Percentiles rank a stretch among this genome's conserved stretches.
Evolutionary conservation across 64 coral and sea anemone genomes (phyloP).

Genomic region (Acropora tenuis): DNA sequence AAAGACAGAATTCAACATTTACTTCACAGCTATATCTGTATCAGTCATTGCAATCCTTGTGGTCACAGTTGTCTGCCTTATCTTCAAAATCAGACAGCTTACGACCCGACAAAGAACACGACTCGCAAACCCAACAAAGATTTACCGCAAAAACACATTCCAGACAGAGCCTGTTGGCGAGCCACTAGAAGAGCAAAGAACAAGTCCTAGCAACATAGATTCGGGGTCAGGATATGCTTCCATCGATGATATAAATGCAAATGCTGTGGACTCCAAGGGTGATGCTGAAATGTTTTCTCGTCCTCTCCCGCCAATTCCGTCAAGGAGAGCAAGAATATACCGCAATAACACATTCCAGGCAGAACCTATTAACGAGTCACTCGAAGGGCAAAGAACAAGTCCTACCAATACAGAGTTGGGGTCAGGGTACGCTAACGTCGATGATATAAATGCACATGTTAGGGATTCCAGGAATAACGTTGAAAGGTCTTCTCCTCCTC

Average conservation of each 20-base stretch:
- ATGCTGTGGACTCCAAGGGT: background rate
- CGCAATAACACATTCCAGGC: background rate
- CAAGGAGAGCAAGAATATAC: background rate
- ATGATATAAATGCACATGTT: too few species aligned
- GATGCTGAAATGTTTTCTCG: background rate
- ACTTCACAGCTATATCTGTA: background rate
- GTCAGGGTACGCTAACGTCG: background rate
- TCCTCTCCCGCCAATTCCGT: slow-evolving; percentile 16
- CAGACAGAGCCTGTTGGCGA: background rate
- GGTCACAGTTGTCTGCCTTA: background rate
- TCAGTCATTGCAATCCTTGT: background rate
- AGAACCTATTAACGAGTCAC: background rate
- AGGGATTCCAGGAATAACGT: background rate
- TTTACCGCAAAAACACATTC: background rate
- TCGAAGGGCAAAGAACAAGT: background rate
- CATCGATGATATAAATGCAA: too few species aligned
- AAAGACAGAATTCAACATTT: background rate
- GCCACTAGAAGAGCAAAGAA: background rate
- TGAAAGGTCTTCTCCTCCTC: background rate
- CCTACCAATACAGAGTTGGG: background rate
- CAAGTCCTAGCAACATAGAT: background rate
- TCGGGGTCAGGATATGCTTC: background rate
- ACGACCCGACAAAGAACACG: background rate
- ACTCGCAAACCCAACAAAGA: background rate
- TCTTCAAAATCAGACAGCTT: background rate